Percentiles rank a stretch among this genome's conserved stretches.
Evolutionary conservation across 2,113 vertebrate species (phyloP).

Genomic region (Lepus americanus): DNA sequence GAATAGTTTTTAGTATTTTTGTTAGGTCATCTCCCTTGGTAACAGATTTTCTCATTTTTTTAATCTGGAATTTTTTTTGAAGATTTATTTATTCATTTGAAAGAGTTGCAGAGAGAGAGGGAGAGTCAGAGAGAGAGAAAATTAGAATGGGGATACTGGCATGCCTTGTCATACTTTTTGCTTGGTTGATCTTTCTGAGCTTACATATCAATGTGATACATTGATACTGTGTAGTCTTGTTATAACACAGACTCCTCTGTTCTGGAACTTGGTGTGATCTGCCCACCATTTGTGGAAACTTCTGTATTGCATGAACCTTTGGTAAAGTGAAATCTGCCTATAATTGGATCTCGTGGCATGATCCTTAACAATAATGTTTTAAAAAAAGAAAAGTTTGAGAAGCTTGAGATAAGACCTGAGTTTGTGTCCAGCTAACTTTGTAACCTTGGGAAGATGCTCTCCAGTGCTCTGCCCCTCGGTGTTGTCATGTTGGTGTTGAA

Average conservation of each 20-base stretch:
- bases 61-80: not conserved
- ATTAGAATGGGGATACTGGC: not conserved
- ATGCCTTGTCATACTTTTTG: not conserved
- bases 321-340: not conserved
- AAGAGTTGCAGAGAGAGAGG: too few relatives aligned
- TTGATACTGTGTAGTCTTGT: not conserved
- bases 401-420: not conserved
- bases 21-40: not conserved
- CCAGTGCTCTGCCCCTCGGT: not conserved
- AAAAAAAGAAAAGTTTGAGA: not conserved
- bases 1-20: conserved; percentile 25
- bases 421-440: not conserved
- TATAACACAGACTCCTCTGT: not conserved
- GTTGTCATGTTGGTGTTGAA: not conserved
- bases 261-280: not conserved
- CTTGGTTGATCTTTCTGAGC: not conserved
- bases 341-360: not conserved
- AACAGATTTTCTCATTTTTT: not conserved
- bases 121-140: not conserved
- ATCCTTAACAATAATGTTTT: not conserved
- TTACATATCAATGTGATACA: not conserved
- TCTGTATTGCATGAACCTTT: not conserved
- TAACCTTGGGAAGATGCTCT: not conserved
- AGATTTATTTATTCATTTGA: too few relatives aligned
- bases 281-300: not conserved